phyloP scores from a whole-genome alignment of 92 coral and sea anemone genomes.

The Scolanthus callimorphus region DNA sequence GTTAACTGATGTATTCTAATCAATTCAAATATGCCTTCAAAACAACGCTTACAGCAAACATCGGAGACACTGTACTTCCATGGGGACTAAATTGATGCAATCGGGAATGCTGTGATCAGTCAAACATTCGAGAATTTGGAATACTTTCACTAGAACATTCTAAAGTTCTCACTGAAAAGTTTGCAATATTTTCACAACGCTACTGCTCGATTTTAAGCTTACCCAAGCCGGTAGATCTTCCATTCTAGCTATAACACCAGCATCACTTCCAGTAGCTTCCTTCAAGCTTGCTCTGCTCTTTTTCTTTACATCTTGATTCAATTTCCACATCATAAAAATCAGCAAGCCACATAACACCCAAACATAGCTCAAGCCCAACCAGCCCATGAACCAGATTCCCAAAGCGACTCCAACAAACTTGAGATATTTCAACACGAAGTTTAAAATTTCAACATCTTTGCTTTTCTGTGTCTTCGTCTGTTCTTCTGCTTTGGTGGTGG shows the following conservation, averaged over 20 bases:
- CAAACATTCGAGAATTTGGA: too few species aligned
- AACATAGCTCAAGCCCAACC: constrained; percentile 83
- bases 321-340: constrained; percentile 74
- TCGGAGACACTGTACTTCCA: too few species aligned
- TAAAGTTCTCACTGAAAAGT: too few species aligned
- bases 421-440: constrained; percentile 78
- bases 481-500: constrained; percentile 10
- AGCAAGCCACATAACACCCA: constrained; percentile 85
- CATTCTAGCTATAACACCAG: constrained; percentile 76
- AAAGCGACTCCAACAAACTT: constrained; percentile 93
- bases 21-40: too few species aligned
- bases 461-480: constrained; percentile 49
- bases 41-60: too few species aligned
- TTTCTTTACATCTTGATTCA: constrained; percentile 78
- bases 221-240: constrained; percentile 98
- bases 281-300: constrained; percentile 57
- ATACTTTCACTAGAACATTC: too few species aligned
- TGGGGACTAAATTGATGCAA: too few species aligned
- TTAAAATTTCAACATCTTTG: constrained; percentile 63
- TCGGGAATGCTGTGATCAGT: too few species aligned
- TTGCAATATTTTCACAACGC: too few species aligned
- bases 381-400: constrained; percentile 92
- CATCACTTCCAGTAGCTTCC: constrained; percentile 62
- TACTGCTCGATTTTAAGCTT: too few species aligned
- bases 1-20: too few species aligned